Evolutionary conservation across 2,797 vertebrate species (phyloP).

Genomic region (Smutsia temminckii): DNA sequence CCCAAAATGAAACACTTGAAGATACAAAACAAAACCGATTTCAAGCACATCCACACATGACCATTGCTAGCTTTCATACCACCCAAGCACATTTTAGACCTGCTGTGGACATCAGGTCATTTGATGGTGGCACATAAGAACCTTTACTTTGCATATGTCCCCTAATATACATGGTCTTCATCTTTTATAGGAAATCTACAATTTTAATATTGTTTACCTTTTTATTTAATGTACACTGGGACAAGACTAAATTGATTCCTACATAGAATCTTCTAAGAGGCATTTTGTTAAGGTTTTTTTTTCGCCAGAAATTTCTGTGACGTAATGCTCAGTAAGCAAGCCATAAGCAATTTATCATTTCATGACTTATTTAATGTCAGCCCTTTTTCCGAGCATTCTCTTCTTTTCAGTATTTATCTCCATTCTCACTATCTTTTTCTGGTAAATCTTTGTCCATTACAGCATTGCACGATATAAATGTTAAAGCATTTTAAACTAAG

Average conservation of each 20-base stretch:
- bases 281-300: neutral
- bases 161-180: neutral
- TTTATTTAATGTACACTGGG: neutral
- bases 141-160: neutral
- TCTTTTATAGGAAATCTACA: neutral
- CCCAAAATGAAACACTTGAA: neutral
- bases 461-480: neutral
- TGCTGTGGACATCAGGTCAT: neutral
- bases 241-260: neutral
- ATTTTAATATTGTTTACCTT: neutral
- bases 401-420: neutral
- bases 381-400: neutral
- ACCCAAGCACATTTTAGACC: accelerated
- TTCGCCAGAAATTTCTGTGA: conserved; percentile 18
- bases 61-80: neutral
- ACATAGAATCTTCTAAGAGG: neutral
- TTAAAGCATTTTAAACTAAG: neutral
- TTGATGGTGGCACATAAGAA: neutral
- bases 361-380: neutral
- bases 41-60: neutral
- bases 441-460: neutral
- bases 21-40: neutral
- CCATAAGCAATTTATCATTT: neutral
- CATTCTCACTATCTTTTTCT: neutral
- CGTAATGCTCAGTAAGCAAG: neutral